Conservation (phyloP, 2,888 invertebrate genomes). For the Cerastis leucographa region DNA sequence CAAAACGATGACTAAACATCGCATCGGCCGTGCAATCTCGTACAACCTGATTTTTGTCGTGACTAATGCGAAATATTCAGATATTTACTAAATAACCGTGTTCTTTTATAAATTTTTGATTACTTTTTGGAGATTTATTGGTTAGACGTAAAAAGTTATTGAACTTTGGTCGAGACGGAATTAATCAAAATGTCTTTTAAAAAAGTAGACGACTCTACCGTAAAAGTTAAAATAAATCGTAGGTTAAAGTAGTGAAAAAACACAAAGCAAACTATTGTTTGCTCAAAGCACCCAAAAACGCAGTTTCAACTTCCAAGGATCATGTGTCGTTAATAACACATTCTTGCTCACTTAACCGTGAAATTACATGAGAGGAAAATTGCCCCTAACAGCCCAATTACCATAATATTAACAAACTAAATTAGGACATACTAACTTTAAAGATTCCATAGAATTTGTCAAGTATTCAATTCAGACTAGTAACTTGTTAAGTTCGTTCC, state of each 20-base stretch:
- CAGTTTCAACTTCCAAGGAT: slow-evolving; percentile 33
- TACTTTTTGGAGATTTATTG: slow-evolving; percentile 4
- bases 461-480: slow-evolving; percentile 54
- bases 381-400: slow-evolving; percentile 55
- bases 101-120: slow-evolving; percentile 28
- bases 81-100: slow-evolving; percentile 48
- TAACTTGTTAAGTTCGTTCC: slow-evolving; percentile 45
- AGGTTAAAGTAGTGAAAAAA: too few species aligned
- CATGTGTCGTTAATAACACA: slow-evolving; percentile 47
- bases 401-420: slow-evolving; percentile 46
- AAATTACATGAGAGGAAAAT: slow-evolving; percentile 63
- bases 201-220: neutral
- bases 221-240: neutral
- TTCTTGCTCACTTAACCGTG: slow-evolving; percentile 65
- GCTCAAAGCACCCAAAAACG: slow-evolving; percentile 6
- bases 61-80: slow-evolving; percentile 67
- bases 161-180: slow-evolving; percentile 11
- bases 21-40: slow-evolving; percentile 71
- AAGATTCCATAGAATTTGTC: slow-evolving; percentile 54
- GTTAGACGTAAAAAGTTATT: neutral
- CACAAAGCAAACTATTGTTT: neutral
- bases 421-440: slow-evolving; percentile 50
- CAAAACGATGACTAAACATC: slow-evolving; percentile 86
- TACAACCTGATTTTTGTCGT: slow-evolving; percentile 70
- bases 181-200: neutral